Base-by-base conservation (phyloP, 2,888 invertebrate genomes). In the Strigamia maritima region DNA sequence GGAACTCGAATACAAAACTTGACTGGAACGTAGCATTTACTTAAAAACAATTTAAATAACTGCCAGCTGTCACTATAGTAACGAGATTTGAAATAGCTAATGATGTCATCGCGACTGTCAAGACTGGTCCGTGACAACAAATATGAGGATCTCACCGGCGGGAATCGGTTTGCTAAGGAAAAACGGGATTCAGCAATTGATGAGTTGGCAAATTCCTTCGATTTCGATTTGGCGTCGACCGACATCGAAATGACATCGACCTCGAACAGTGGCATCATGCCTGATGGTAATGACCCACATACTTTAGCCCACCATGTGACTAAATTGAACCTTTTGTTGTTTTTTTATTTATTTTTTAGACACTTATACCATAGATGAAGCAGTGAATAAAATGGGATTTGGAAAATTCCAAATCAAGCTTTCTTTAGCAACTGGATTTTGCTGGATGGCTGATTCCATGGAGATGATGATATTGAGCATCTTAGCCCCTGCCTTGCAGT, bases 391-490 rank as follows among this genome's bases (percentile, higher is more conserved):
- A 0, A 88, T 94, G 74, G 94, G 94, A 1, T 94, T 94, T 86
- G 94, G 94, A 44, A 93, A 92, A 90, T 94, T 94, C 85, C 94
- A 94, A 90, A 93, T 94, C 0, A 94, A 94, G 85, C 85, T 94
- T 75, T 94, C 94, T 0, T 87, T 94, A 22, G 92, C 93, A 84
- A 94, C 94, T 22, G 94, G 94, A 0, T 87, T 94, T 0, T 94
- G 94, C 85, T 94, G 95, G 97, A 97, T 97, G 96, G 95, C 97
- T 0, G 97, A 97, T 86, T 95, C 96, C 79, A 97, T 97, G 97
- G 97, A 97, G 88, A 97, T 97, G 94, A 97, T 97, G 84, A 95
- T 98, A 83, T 88, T 97, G 49, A 95, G 95, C 83, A 95, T 98
- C 81, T 87, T 98, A 54, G 94, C 95, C 19, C 97, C 97, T 14